Evolutionary conservation across 1,140 invertebrate species (phyloP).

Genomic region (Drosophila mojavensis): DNA sequence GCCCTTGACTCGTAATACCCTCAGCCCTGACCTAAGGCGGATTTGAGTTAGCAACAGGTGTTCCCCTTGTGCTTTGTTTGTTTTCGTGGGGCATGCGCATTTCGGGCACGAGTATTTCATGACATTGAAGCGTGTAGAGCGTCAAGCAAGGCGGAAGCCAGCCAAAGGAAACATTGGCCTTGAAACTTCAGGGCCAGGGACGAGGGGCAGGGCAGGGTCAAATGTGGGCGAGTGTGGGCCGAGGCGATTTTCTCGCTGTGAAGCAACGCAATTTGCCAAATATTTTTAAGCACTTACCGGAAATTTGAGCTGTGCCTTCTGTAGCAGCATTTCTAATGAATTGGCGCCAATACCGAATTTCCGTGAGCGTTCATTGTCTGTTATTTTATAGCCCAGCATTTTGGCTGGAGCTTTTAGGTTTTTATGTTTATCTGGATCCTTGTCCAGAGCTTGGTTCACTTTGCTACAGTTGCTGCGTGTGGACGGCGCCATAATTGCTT

Average conservation of each 20-base stretch:
- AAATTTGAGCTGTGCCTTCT: conserved; percentile 88
- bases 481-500: conserved; percentile 73
- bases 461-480: conserved; percentile 59
- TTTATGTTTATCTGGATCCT: conserved; percentile 39
- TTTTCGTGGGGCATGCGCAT: conserved; percentile 56
- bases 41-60: conserved; percentile 63
- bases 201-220: conserved; percentile 40
- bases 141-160: conserved; percentile 63
- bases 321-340: conserved; percentile 86
- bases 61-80: conserved; percentile 20
- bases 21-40: conserved; percentile 36
- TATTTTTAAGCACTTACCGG: conserved; percentile 85
- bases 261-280: conserved; percentile 36
- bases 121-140: conserved; percentile 61
- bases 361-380: conserved; percentile 86
- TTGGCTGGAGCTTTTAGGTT: conserved; percentile 25
- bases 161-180: conserved; percentile 60
- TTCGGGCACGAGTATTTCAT: conserved; percentile 10
- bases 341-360: conserved; percentile 89
- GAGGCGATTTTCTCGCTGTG: neutral
- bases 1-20: conserved; percentile 53
- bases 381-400: conserved; percentile 90
- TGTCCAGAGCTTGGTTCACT: conserved; percentile 27
- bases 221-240: conserved; percentile 8
- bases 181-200: conserved; percentile 55